These are phyloP conservation scores for Agelas oroides DNA, from an alignment of 37 sponge, comb jelly and placozoan genomes.

Conservation along the genomic window DNA sequence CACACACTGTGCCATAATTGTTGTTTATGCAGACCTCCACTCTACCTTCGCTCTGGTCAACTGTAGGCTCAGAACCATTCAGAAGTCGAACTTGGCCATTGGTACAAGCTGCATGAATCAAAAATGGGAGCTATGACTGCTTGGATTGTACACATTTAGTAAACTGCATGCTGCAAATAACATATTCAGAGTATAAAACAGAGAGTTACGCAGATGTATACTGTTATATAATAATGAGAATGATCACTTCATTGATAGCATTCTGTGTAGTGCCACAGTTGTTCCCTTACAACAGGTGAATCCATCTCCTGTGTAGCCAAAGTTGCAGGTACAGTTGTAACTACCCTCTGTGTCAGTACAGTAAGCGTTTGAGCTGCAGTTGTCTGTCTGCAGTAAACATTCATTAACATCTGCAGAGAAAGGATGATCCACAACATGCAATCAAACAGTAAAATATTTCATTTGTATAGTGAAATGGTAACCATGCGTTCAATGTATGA, in stretches of 20 bases:
- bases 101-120: background rate
- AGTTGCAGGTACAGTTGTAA: constrained; percentile 28
- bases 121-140: background rate
- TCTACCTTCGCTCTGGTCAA: constrained; percentile 12
- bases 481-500: too few species aligned
- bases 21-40: constrained; percentile 39
- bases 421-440: background rate
- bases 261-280: background rate
- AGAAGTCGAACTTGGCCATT: constrained; percentile 21
- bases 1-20: constrained; percentile 57
- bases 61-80: background rate
- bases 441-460: too few species aligned
- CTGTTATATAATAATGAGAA: too few species aligned
- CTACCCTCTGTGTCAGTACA: constrained; percentile 25
- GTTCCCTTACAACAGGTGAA: constrained; percentile 7
- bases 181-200: too few species aligned
- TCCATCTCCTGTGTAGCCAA: constrained; percentile 37
- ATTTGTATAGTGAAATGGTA: too few species aligned
- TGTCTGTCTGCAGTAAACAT: constrained; percentile 4
- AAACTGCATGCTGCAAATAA: too few species aligned
- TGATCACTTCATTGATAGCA: background rate
- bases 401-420: constrained; percentile 35
- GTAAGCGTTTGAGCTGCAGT: constrained; percentile 16
- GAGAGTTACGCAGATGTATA: too few species aligned
- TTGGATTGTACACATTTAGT: background rate